A percentile compares a stretch with the other conserved stretches of the same genome.
Conservation (phyloP, 2,113 vertebrate species). For the Burhinus bistriatus region DNA sequence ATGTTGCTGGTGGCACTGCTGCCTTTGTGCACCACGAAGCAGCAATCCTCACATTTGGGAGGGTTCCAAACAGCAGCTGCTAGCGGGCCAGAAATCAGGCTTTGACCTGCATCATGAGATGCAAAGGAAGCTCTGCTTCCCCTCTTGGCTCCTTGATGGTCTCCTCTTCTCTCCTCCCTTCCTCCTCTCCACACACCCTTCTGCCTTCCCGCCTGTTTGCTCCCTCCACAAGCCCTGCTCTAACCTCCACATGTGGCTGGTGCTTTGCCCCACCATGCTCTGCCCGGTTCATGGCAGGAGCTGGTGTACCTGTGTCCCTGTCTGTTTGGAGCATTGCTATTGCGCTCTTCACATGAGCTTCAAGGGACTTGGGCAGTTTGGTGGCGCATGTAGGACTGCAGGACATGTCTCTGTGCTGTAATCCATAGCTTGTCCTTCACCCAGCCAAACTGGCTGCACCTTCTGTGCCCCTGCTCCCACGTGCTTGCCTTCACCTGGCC, state of each 20-base stretch:
- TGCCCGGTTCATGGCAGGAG: not conserved
- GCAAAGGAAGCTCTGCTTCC: not conserved
- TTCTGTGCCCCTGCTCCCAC: not conserved
- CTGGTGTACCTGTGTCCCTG: not conserved
- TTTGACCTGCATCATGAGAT: not conserved
- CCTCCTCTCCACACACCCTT: not conserved
- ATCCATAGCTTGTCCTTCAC: not conserved
- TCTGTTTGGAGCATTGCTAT: not conserved
- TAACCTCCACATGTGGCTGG: not conserved
- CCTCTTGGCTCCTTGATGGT: not conserved
- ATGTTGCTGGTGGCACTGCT: not conserved
- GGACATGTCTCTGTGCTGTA: not conserved
- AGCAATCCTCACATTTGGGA: not conserved
- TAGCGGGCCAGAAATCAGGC: not conserved
- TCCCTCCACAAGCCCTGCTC: not conserved
- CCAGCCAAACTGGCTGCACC: not conserved
- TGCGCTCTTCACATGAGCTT: not conserved
- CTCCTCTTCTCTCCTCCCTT: not conserved
- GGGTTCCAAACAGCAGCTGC: not conserved
- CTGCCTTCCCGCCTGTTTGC: not conserved
- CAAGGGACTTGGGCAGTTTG: not conserved
- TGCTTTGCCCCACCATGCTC: not conserved
- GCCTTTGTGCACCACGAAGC: not conserved
- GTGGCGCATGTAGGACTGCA: not conserved
- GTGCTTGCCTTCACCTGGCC: not conserved